phyloP scores from a whole-genome alignment of 2,888 invertebrate species.

The Nemotelus pantherinus region DNA sequence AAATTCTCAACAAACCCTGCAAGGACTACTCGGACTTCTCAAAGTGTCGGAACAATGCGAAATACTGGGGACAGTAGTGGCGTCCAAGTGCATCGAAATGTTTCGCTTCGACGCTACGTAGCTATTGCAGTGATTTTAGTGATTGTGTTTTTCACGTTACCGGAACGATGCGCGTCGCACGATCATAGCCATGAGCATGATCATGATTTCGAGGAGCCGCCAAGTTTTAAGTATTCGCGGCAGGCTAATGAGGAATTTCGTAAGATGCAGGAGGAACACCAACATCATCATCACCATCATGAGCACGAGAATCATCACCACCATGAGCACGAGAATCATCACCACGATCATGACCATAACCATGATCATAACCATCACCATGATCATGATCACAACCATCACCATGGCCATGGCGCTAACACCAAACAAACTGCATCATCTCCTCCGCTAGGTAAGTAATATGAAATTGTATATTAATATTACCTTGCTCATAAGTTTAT shows the following conservation, averaged over 20 bases:
- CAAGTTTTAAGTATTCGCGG: conserved; percentile 85
- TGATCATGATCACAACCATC: conserved; percentile 56
- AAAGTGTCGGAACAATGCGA: conserved; percentile 20
- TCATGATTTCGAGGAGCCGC: conserved; percentile 67
- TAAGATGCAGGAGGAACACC: conserved; percentile 35
- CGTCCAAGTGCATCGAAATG: not conserved
- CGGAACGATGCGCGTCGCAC: conserved; percentile 61
- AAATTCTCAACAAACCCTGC: not conserved
- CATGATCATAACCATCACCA: conserved; percentile 50
- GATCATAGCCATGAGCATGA: conserved; percentile 66
- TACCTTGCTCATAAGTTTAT: too few species aligned
- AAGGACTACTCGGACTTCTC: not conserved
- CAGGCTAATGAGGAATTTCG: conserved; percentile 69
- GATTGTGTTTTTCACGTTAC: conserved; percentile 60
- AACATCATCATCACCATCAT: conserved; percentile 55
- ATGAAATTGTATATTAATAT: too few species aligned
- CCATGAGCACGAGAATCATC: conserved; percentile 50
- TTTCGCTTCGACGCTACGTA: conserved; percentile 50
- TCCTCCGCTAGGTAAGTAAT: not conserved
- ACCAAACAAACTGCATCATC: not conserved
- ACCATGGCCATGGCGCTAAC: conserved; percentile 60
- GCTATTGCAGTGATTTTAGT: conserved; percentile 57
- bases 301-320: conserved; percentile 56
- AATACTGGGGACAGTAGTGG: not conserved
- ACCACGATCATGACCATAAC: conserved; percentile 52